Base-by-base conservation (phyloP, 2,113 vertebrate genomes). In the Gavialis gangeticus region DNA sequence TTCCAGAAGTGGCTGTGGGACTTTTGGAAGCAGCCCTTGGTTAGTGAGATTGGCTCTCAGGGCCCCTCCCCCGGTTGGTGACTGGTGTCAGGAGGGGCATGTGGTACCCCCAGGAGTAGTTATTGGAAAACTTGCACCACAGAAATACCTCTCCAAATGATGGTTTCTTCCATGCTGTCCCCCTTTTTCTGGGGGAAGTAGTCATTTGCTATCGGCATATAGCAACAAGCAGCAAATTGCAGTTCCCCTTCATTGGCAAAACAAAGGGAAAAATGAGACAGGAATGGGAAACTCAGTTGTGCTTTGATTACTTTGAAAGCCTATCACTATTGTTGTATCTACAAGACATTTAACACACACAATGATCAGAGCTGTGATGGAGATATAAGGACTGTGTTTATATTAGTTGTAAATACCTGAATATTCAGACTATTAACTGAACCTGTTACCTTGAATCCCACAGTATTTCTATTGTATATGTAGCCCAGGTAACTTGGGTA, bases 381-480 rank as follows among this genome's bases (percentile, higher is more conserved):
- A 71, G 34, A 34, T 69, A 22, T 46, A 24, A 71, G 6, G 22
- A 18, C 64, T 71, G 67, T 12, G 37, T 71, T 13, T 71, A 37
- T 71, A 12, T 2, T 76, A 55, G 9, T 57, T 81, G 3, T 15
- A 18, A 11, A 58, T 66, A 63, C 27, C 22, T 1, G 0, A 0
- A 24, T 24, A 3, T 54, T 28, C 56, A 69, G 4, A 4, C 37
- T 62, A 2, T 79, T 18, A 22, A 25, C 56, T 54, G 83, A 55
- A 3, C 0, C 0, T 64, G 14, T 19, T 63, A 16, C 22, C 46
- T 75, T 27, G n/a, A 7, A 11, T 92, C 75, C 12, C 58, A 58
- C 57, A 71, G 30, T 37, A 34, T 13, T 10, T 9, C 12, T 17
- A 21, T 60, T 28, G 22, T 60, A 2, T 57, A 37, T 37, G 37